These are phyloP conservation scores for Drosophila kanekoi DNA, from an alignment of 2,888 invertebrate species.

Conservation along the genomic window DNA sequence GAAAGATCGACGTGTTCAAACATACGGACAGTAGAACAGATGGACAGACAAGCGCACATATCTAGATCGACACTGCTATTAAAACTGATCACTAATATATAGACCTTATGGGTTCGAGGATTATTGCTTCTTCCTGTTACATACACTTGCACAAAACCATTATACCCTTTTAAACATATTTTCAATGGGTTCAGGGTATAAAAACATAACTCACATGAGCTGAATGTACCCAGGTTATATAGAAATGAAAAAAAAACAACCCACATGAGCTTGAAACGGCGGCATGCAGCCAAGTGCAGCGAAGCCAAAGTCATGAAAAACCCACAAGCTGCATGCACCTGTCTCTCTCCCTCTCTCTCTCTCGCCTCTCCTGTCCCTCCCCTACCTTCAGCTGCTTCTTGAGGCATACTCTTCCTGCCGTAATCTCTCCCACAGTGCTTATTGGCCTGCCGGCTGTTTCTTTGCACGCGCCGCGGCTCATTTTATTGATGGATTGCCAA, in stretches of 20 bases:
- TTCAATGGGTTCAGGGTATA: no score
- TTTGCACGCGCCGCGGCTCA: constrained; percentile 62
- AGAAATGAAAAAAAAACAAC: neutral
- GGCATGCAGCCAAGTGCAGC: constrained; percentile 70
- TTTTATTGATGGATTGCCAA: constrained; percentile 75
- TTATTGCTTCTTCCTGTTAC: no score
- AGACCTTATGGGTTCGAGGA: no score
- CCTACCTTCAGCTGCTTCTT: neutral
- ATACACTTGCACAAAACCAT: no score
- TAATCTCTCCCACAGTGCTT: constrained; percentile 1
- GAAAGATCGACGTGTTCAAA: no score
- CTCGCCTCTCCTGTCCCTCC: no score
- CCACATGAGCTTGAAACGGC: constrained; percentile 21
- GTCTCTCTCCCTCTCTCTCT: neutral
- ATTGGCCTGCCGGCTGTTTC: constrained; percentile 57
- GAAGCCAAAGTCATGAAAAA: constrained; percentile 70
- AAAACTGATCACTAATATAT: no score
- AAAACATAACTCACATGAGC: no score
- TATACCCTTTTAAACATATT: no score
- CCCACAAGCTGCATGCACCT: constrained; percentile 37
- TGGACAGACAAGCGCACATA: no score
- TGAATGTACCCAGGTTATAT: constrained; percentile 27
- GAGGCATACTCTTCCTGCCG: neutral
- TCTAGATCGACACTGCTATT: no score
- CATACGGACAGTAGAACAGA: no score